Conservation (phyloP, 2,888 invertebrate species). For the Zhuqinia jingwanae region DNA sequence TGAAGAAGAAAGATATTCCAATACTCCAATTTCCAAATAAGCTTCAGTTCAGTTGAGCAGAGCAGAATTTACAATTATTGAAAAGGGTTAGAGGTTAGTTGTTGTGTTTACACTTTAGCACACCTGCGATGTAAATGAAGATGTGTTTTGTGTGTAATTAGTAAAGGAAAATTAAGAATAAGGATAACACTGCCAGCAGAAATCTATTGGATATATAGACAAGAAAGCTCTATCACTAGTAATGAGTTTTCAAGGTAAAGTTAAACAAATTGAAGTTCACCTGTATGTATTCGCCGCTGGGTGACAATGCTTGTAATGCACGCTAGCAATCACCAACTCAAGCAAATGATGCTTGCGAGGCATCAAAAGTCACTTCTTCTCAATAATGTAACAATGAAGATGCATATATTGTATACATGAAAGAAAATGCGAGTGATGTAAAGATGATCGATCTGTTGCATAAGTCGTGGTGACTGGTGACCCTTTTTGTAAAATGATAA, state of each 20-base stretch:
- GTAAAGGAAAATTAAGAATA: constrained; percentile 30
- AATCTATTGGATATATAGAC: neutral
- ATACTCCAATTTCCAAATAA: constrained; percentile 12
- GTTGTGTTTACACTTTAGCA: constrained; percentile 40
- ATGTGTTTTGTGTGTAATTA: constrained; percentile 44
- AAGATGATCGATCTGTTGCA: constrained; percentile 56
- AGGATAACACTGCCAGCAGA: constrained; percentile 1
- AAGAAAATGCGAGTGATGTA: constrained; percentile 27
- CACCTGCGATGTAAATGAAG: constrained; percentile 48
- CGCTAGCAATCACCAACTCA: neutral
- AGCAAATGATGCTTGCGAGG: too few species aligned
- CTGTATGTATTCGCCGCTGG: constrained; percentile 27
- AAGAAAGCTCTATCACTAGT: constrained; percentile 5
- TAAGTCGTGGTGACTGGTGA: neutral
- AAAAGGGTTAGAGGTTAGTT: neutral
- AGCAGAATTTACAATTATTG: neutral
- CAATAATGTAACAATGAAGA: constrained; percentile 1
- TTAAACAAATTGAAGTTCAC: constrained; percentile 67
- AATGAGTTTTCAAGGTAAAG: constrained; percentile 68
- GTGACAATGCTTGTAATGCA: constrained; percentile 18
- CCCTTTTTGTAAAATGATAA: neutral
- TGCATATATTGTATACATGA: neutral
- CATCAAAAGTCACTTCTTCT: neutral
- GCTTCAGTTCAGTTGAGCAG: neutral
- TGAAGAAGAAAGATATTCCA: neutral